These are phyloP conservation scores for Colinus virginianus DNA, from an alignment of 2,113 vertebrate genomes.

Conservation along the genomic window DNA sequence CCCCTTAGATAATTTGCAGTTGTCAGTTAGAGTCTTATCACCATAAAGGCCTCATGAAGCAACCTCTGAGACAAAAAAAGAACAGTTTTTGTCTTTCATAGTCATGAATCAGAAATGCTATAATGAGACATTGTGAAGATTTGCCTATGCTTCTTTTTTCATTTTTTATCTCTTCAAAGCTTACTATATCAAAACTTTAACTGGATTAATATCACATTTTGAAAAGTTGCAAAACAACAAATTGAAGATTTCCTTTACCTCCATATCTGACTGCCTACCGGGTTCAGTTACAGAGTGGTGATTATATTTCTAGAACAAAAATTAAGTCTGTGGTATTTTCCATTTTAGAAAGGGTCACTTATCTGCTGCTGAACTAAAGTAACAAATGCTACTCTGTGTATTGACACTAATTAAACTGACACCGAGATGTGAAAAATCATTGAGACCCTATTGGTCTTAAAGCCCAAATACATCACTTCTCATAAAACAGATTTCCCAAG, in stretches of 20 bases:
- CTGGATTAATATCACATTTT: neutral
- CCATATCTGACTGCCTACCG: neutral
- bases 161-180: neutral
- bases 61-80: no score
- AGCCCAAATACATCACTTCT: neutral
- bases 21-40: no score
- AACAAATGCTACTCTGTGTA: neutral
- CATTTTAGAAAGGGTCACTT: neutral
- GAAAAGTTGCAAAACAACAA: neutral
- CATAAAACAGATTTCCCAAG: neutral
- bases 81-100: no score
- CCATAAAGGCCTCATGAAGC: no score
- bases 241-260: neutral
- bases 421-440: constrained; percentile 7
- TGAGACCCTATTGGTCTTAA: constrained; percentile 5
- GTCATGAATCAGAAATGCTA: neutral
- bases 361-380: neutral
- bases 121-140: neutral
- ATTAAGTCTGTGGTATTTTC: neutral
- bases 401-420: constrained; percentile 35
- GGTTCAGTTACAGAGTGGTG: neutral
- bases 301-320: neutral
- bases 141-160: neutral
- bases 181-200: neutral
- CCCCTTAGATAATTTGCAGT: no score